Percentiles rank a stretch among this genome's conserved stretches.
These are phyloP conservation scores for Plecturocebus donacophilus DNA, from an alignment of 2,113 vertebrate species.

Conservation along the genomic window DNA sequence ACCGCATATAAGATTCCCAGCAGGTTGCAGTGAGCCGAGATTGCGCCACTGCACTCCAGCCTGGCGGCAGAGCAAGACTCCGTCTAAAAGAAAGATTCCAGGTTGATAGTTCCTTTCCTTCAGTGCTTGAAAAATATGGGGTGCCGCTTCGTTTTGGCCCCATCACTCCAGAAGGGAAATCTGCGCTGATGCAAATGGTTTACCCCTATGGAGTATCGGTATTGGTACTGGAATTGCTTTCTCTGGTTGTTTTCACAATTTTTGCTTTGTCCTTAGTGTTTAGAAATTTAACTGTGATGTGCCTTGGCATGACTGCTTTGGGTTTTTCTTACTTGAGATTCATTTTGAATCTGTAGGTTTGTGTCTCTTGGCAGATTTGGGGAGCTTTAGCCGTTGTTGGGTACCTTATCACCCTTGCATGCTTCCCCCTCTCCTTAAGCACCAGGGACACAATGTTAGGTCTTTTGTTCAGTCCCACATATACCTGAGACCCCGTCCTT, in stretches of 20 bases:
- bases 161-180: background rate
- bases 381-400: background rate
- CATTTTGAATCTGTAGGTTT: background rate
- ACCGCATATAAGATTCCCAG: background rate
- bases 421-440: background rate
- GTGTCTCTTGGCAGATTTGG: background rate
- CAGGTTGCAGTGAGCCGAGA: too few relatives aligned
- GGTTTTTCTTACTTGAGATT: background rate
- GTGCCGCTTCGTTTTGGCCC: background rate
- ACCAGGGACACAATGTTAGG: background rate
- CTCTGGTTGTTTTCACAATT: background rate
- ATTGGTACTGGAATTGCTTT: background rate
- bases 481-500: background rate
- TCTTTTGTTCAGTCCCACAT: background rate
- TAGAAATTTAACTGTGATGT: background rate
- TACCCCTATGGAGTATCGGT: background rate
- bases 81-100: too few relatives aligned
- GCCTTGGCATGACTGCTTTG: background rate
- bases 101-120: background rate
- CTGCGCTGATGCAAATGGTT: background rate
- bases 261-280: background rate
- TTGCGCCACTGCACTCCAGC: too few relatives aligned
- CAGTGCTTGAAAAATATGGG: background rate
- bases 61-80: too few relatives aligned
- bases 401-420: background rate